Percentiles rank a stretch among this genome's conserved stretches.
Conservation (phyloP, 2,797 vertebrate species). For the Tokudaia tokunoshimensis region DNA sequence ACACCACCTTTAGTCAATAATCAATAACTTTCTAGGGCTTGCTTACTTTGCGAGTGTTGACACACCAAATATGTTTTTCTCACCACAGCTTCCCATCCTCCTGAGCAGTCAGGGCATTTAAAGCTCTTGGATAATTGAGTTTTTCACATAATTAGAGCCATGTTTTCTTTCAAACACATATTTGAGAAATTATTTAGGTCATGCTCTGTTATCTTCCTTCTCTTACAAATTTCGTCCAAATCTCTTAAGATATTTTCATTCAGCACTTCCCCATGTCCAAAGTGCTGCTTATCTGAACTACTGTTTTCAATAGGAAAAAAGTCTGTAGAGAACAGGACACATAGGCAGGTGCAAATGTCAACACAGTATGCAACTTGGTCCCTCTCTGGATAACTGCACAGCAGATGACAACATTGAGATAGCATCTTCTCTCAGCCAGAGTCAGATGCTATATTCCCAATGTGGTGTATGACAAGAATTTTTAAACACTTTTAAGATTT, state of each 20-base stretch:
- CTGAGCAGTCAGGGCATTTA: background rate
- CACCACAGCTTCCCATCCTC: background rate
- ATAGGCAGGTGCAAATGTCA: background rate
- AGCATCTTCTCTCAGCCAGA: background rate
- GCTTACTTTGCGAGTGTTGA: background rate
- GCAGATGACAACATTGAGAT: background rate
- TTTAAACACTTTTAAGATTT: slow-evolving; percentile 7
- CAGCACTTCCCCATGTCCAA: background rate
- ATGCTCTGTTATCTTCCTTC: background rate
- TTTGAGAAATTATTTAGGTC: background rate
- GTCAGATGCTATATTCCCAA: background rate
- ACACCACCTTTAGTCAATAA: background rate
- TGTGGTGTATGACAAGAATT: slow-evolving; percentile 7
- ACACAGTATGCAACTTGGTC: background rate
- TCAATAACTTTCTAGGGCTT: background rate
- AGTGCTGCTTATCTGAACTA: background rate
- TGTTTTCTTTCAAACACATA: no score
- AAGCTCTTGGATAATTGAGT: background rate
- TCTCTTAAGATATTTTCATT: background rate
- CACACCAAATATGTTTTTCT: background rate
- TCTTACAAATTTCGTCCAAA: no score
- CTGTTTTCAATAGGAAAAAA: background rate
- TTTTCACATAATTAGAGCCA: background rate
- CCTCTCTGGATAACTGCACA: background rate
- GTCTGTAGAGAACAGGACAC: background rate